Evolutionary conservation across 2,888 invertebrate genomes (phyloP).

Genomic region (Hirtodrosophila alboralis): DNA sequence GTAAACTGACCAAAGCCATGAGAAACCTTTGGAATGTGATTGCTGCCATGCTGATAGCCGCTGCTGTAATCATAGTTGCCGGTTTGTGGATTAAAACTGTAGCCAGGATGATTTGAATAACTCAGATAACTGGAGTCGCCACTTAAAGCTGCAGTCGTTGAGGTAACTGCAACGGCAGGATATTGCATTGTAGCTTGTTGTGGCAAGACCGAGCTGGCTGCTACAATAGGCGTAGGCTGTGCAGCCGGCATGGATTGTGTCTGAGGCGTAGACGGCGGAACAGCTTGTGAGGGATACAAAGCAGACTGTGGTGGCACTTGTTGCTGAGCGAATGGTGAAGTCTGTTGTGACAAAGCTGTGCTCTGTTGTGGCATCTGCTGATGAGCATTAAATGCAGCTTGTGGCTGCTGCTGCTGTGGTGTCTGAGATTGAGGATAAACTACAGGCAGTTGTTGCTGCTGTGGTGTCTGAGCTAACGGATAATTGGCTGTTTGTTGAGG

Average conservation of each 20-base stretch:
- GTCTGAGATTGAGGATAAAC: slow-evolving; percentile 2
- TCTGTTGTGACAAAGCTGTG: slow-evolving; percentile 3
- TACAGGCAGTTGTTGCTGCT: not conserved
- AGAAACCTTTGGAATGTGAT: slow-evolving; percentile 41
- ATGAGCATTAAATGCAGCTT: slow-evolving; percentile 14
- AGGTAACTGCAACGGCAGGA: slow-evolving; percentile 1
- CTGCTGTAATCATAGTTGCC: slow-evolving; percentile 87
- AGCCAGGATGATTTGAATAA: slow-evolving; percentile 86
- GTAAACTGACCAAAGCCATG: slow-evolving; percentile 80
- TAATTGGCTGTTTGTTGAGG: slow-evolving; percentile 19
- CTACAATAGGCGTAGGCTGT: slow-evolving; percentile 1
- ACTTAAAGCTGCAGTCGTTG: slow-evolving; percentile 13
- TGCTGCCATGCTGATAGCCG: slow-evolving; percentile 85
- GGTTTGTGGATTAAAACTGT: slow-evolving; percentile 86
- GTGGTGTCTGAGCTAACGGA: not conserved
- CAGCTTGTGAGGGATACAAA: slow-evolving; percentile 36
- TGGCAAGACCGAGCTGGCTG: slow-evolving; percentile 10
- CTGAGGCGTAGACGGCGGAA: not conserved
- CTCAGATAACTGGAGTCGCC: slow-evolving; percentile 36
- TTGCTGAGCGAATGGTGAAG: slow-evolving; percentile 1
- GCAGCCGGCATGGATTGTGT: slow-evolving; percentile 10
- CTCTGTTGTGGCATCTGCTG: slow-evolving; percentile 12
- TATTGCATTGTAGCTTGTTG: not conserved
- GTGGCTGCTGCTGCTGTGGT: slow-evolving; percentile 7
- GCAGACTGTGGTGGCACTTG: slow-evolving; percentile 32